Percentiles rank a stretch among this genome's conserved stretches.
Conservation (phyloP, 1,140 invertebrate genomes). For the Protaetia brevitarsis region DNA sequence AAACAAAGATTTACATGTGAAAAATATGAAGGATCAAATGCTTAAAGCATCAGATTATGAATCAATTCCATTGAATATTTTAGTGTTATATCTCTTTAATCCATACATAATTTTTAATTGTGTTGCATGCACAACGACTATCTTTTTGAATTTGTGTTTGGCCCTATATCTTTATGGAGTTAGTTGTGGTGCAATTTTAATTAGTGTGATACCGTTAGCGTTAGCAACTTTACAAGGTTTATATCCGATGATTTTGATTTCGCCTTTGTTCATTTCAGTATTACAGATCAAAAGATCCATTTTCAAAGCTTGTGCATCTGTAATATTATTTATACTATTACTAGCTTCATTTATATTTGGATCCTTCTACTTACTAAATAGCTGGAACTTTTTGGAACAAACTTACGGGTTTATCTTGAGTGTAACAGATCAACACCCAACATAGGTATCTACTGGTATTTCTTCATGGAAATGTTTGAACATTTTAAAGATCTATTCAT, state of each 20-base stretch:
- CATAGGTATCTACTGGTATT: conserved; percentile 98
- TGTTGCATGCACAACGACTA: conserved; percentile 86
- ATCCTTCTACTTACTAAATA: conserved; percentile 55
- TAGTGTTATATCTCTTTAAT: conserved; percentile 86
- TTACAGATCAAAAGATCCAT: conserved; percentile 36
- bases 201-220: conserved; percentile 66
- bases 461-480: conserved; percentile 99
- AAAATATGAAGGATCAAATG: conserved; percentile 59
- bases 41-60: conserved; percentile 55
- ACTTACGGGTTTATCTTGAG: conserved; percentile 83
- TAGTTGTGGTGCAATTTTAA: conserved; percentile 55
- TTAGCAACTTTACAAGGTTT: conserved; percentile 79
- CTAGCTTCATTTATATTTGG: conserved; percentile 42
- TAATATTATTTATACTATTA: conserved; percentile 44
- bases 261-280: conserved; percentile 59
- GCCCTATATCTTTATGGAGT: conserved; percentile 68
- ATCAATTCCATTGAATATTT: conserved; percentile 63
- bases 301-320: conserved; percentile 27
- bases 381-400: conserved; percentile 70
- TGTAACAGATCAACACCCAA: conserved; percentile 95
- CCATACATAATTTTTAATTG: conserved; percentile 89
- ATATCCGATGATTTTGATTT: conserved; percentile 81
- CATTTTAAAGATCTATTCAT: conserved; percentile 95
- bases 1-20: conserved; percentile 52
- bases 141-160: conserved; percentile 82